phyloP scores from a whole-genome alignment of 2,888 invertebrate genomes.

The Hipparchia sbordonii region DNA sequence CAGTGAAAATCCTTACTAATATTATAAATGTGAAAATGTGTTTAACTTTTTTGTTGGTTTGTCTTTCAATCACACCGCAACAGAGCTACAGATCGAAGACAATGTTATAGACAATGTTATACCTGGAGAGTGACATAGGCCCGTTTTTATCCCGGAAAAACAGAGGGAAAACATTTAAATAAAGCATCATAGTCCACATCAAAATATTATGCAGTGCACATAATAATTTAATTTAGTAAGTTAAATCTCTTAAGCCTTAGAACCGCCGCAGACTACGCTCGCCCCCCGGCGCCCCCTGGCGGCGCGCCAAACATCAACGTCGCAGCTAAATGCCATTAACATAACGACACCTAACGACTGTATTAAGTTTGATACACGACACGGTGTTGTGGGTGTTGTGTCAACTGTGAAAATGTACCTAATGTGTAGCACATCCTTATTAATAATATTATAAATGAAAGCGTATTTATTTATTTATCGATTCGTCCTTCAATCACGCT shows the following conservation, averaged over 20 bases:
- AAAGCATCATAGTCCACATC: neutral
- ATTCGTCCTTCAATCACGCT: no score
- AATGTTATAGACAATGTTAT: no score
- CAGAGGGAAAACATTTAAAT: neutral
- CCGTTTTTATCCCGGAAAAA: no score
- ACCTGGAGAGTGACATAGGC: no score
- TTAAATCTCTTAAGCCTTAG: conserved; percentile 22
- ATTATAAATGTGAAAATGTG: no score
- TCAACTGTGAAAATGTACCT: neutral
- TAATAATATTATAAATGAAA: no score
- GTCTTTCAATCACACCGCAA: no score
- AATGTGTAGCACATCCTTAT: neutral
- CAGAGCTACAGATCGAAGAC: no score
- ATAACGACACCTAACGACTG: conserved; percentile 16
- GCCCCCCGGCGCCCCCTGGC: conserved; percentile 30
- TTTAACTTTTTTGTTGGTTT: no score
- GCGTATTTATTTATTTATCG: no score
- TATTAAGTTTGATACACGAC: conserved; percentile 6
- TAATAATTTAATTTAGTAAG: conserved; percentile 11
- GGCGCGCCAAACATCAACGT: conserved; percentile 26
- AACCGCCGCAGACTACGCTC: conserved; percentile 13
- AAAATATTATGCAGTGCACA: neutral
- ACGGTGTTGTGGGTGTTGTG: conserved; percentile 3
- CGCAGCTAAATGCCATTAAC: conserved; percentile 11
- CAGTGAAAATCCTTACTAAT: no score